These are phyloP conservation scores for Pipra filicauda DNA, from an alignment of 2,113 vertebrate species.

Conservation along the genomic window DNA sequence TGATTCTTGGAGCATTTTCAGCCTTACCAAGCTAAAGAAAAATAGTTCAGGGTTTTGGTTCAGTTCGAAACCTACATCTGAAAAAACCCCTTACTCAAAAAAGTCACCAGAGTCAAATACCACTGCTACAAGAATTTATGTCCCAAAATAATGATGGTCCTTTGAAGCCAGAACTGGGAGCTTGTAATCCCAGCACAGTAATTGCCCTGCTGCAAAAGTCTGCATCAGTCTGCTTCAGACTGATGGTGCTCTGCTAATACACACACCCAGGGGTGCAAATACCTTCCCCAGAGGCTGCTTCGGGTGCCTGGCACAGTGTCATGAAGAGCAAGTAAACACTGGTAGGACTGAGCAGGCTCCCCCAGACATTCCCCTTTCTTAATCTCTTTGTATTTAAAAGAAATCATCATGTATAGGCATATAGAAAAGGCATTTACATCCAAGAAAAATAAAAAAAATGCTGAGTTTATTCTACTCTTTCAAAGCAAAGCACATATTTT, in stretches of 20 bases:
- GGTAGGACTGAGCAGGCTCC: not conserved
- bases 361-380: not conserved
- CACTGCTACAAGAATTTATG: not conserved
- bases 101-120: not conserved
- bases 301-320: not conserved
- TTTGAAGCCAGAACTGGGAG: not conserved
- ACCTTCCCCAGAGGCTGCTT: not conserved
- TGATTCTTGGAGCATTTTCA: not conserved
- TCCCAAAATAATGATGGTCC: not conserved
- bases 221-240: not conserved
- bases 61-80: not conserved
- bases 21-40: not conserved
- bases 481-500: conserved; percentile 7
- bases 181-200: not conserved
- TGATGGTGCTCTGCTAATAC: not conserved
- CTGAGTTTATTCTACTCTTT: conserved; percentile 20
- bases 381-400: not conserved
- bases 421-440: not conserved
- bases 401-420: not conserved
- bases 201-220: not conserved
- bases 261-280: not conserved
- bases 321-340: not conserved
- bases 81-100: not conserved
- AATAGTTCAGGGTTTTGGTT: not conserved
- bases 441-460: not conserved